A percentile compares a stretch with the other conserved stretches of the same genome.
Conservation (phyloP, 2,888 invertebrate species). For the Aromia moschata region DNA sequence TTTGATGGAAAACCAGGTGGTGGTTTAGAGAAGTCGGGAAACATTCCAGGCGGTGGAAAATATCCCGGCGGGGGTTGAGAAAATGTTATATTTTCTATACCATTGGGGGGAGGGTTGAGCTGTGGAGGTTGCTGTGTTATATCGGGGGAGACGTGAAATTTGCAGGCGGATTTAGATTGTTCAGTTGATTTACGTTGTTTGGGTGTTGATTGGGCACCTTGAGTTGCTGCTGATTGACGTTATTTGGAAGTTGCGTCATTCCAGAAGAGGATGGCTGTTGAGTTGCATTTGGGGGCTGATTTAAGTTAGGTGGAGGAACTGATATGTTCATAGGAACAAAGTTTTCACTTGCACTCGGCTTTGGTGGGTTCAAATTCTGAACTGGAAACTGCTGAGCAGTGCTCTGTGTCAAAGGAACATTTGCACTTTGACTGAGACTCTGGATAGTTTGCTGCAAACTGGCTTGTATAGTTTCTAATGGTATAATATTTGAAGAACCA, state of each 20-base stretch:
- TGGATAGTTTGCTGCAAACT: slow-evolving; percentile 53
- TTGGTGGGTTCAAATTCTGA: slow-evolving; percentile 39
- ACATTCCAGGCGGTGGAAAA: slow-evolving; percentile 65
- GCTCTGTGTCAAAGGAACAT: slow-evolving; percentile 26
- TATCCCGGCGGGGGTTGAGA: slow-evolving; percentile 69
- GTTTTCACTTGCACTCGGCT: slow-evolving; percentile 41
- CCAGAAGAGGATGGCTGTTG: slow-evolving; percentile 4
- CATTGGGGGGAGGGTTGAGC: slow-evolving; percentile 40
- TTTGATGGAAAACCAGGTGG: slow-evolving; percentile 77
- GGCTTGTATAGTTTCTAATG: slow-evolving; percentile 55
- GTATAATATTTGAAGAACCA: slow-evolving; percentile 47
- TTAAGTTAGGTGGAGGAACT: slow-evolving; percentile 59
- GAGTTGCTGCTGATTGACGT: slow-evolving; percentile 24
- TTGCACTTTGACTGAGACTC: slow-evolving; percentile 42
- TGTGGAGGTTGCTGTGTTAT: slow-evolving; percentile 41
- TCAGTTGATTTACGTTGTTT: slow-evolving; percentile 29
- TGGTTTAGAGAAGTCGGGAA: slow-evolving; percentile 86
- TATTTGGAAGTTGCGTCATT: slow-evolving; percentile 4
- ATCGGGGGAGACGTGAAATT: slow-evolving; percentile 41
- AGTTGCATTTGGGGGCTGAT: slow-evolving; percentile 28
- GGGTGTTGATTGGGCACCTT: slow-evolving; percentile 52
- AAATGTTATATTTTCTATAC: slow-evolving; percentile 57
- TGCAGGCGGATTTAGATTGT: slow-evolving; percentile 28
- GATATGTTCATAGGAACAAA: slow-evolving; percentile 57
- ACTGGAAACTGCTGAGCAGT: slow-evolving; percentile 44